These are phyloP conservation scores for Apomyelois bistriatella DNA, from an alignment of 2,888 invertebrate species.

Conservation along the genomic window DNA sequence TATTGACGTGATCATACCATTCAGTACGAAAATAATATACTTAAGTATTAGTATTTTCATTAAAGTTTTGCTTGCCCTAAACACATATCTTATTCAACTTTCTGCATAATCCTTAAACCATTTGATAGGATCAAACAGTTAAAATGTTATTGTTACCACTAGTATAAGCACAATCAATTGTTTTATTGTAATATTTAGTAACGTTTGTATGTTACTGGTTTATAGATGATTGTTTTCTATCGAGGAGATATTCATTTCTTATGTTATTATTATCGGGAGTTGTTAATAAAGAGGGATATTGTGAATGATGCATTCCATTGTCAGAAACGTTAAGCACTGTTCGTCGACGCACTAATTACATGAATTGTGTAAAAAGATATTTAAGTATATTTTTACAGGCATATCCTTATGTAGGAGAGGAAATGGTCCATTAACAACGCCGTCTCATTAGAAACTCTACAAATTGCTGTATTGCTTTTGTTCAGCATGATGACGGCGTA, in stretches of 20 bases:
- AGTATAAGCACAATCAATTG: slow-evolving; percentile 70
- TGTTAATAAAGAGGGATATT: slow-evolving; percentile 64
- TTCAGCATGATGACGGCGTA: slow-evolving; percentile 27
- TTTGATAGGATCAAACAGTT: slow-evolving; percentile 48
- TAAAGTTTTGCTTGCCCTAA: slow-evolving; percentile 22
- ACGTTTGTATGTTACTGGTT: slow-evolving; percentile 32
- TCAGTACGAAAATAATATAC: neutral
- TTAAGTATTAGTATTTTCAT: neutral
- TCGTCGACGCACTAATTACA: slow-evolving; percentile 65
- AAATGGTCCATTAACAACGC: slow-evolving; percentile 37
- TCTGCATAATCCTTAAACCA: slow-evolving; percentile 30
- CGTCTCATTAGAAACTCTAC: slow-evolving; percentile 21
- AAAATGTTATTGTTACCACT: slow-evolving; percentile 77
- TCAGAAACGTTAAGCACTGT: slow-evolving; percentile 68
- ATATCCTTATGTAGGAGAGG: slow-evolving; percentile 40
- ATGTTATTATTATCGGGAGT: slow-evolving; percentile 53
- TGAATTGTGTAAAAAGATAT: slow-evolving; percentile 48
- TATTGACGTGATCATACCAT: neutral
- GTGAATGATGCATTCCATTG: slow-evolving; percentile 75
- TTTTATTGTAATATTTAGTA: slow-evolving; percentile 52
- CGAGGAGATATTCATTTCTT: slow-evolving; percentile 47
- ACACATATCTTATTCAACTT: slow-evolving; percentile 16
- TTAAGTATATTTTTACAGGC: slow-evolving; percentile 61
- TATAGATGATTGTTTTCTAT: slow-evolving; percentile 50
- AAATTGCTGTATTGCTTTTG: slow-evolving; percentile 14